phyloP scores from a whole-genome alignment of 2,888 invertebrate genomes.

The Adelognathus sp. region DNA sequence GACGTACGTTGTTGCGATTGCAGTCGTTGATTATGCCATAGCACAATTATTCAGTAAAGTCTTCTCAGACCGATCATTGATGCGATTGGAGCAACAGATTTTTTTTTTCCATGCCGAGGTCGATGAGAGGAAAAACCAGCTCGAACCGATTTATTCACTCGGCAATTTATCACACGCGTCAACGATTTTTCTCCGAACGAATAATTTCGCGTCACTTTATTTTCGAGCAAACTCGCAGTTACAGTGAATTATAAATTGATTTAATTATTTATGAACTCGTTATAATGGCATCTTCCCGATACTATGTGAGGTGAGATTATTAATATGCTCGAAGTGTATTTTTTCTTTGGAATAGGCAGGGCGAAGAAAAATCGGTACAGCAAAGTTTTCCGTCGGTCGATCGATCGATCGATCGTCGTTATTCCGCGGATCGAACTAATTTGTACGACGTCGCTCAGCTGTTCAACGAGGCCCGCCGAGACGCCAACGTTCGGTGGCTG shows the following conservation, averaged over 20 bases:
- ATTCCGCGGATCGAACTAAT: conserved; percentile 36
- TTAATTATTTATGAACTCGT: not conserved
- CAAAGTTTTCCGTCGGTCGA: conserved; percentile 16
- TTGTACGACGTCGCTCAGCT: conserved; percentile 19
- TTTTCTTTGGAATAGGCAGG: not conserved
- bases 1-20: not conserved
- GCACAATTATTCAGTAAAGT: too few species aligned
- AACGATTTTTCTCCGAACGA: not conserved
- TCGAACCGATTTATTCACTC: not conserved
- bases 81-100: not conserved
- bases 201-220: not conserved
- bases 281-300: not conserved
- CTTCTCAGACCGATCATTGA: too few species aligned
- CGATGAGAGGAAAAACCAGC: not conserved
- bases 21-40: too few species aligned
- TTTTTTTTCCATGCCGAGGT: not conserved
- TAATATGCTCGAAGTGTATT: conserved; percentile 1
- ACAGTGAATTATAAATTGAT: not conserved
- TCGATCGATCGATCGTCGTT: conserved; percentile 29
- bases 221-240: not conserved
- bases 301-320: not conserved
- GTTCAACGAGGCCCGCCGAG: not conserved
- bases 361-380: not conserved
- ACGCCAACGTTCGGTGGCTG: not conserved
- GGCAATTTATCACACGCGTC: not conserved